A percentile compares a stretch with the other conserved stretches of the same genome.
Evolutionary conservation across 2,888 invertebrate species (phyloP).

Genomic region (Harpalus rufipes): DNA sequence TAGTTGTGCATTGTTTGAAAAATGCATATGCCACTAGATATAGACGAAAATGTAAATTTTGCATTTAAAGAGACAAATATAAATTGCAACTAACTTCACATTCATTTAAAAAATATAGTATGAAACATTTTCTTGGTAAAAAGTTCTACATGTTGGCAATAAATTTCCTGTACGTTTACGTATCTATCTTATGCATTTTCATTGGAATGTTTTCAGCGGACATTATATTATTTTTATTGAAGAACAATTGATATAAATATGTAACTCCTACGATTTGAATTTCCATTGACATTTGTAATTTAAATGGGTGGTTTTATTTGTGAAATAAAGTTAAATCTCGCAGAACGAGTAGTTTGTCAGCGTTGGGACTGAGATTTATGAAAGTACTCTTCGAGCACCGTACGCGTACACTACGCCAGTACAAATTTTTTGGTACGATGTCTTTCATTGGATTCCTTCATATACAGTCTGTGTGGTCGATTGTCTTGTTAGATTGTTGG

Average conservation of each 20-base stretch:
- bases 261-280: conserved; percentile 12
- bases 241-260: conserved; percentile 44
- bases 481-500: conserved; percentile 61
- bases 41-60: not conserved
- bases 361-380: conserved; percentile 17
- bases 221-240: conserved; percentile 5
- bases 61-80: not conserved
- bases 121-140: not conserved
- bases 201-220: not conserved
- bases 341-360: conserved; percentile 50
- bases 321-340: conserved; percentile 42
- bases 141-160: not conserved
- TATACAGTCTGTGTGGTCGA: conserved; percentile 64
- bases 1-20: too few relatives aligned
- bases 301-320: conserved; percentile 17
- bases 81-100: not conserved
- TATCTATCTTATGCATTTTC: not conserved
- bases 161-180: not conserved
- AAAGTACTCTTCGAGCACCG: not conserved
- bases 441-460: conserved; percentile 57
- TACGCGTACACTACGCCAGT: conserved; percentile 24
- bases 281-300: conserved; percentile 24
- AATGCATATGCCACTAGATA: too few relatives aligned
- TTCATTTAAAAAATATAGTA: not conserved
- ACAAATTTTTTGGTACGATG: conserved; percentile 65